Conservation (phyloP, 1,140 invertebrate genomes). For the Caenorhabditis elegans region DNA sequence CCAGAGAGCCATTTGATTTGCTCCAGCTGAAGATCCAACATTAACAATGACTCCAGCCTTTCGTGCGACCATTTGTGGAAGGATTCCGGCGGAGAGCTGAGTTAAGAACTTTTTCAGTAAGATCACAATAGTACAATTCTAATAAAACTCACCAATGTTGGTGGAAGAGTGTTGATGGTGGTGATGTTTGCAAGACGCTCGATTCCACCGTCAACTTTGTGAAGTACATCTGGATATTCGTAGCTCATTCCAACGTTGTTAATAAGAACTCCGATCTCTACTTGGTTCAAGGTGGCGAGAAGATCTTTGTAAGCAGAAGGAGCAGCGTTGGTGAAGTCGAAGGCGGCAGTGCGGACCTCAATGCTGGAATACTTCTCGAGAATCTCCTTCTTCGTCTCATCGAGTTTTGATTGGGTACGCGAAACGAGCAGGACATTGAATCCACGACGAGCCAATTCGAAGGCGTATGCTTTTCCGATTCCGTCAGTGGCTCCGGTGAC, state of each 20-base stretch:
- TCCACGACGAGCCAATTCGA: constrained; percentile 53
- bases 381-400: constrained; percentile 54
- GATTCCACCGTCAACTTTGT: constrained; percentile 58
- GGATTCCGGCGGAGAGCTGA: constrained; percentile 48
- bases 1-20: constrained; percentile 47
- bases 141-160: constrained; percentile 39
- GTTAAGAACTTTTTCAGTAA: background rate
- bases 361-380: constrained; percentile 38
- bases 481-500: constrained; percentile 63
- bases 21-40: constrained; percentile 48
- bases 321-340: constrained; percentile 55
- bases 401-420: constrained; percentile 54
- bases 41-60: constrained; percentile 54
- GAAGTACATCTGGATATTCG: constrained; percentile 63
- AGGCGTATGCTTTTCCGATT: constrained; percentile 63
- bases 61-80: constrained; percentile 50
- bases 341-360: constrained; percentile 53
- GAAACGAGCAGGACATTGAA: constrained; percentile 61
- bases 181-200: constrained; percentile 57
- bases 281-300: constrained; percentile 43
- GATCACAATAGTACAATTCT: background rate
- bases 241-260: constrained; percentile 64
- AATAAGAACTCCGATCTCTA: constrained; percentile 62
- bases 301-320: constrained; percentile 53
- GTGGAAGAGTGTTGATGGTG: constrained; percentile 50